Evolutionary conservation across 2,888 invertebrate species (phyloP).

Genomic region (Mimachlamys varia): DNA sequence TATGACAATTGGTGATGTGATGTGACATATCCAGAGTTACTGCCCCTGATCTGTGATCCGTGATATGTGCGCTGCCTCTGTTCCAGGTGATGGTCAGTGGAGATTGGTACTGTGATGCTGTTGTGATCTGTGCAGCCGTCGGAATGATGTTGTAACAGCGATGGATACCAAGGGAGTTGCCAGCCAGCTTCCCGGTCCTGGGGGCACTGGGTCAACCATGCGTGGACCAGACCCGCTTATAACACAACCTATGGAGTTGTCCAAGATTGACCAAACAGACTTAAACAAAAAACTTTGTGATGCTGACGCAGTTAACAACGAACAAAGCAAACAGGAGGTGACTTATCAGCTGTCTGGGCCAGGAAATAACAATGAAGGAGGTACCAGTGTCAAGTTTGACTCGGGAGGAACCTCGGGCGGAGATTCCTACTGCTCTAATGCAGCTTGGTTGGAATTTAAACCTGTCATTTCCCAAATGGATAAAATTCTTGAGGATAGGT

Average conservation of each 20-base stretch:
- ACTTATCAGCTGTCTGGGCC: background rate
- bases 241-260: background rate
- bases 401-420: constrained; percentile 26
- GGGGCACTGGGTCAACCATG: background rate
- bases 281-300: background rate
- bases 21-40: background rate
- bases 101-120: background rate
- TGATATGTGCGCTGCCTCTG: background rate
- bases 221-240: background rate
- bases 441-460: constrained; percentile 56
- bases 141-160: background rate
- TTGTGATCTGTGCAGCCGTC: background rate
- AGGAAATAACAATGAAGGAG: background rate
- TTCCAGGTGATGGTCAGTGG: background rate
- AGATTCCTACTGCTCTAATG: constrained; percentile 41
- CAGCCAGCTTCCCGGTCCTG: background rate
- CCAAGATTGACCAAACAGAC: background rate
- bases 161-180: background rate
- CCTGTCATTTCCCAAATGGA: constrained; percentile 59
- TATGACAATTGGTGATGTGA: background rate
- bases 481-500: constrained; percentile 57
- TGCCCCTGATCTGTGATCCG: background rate
- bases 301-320: background rate
- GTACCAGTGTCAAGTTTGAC: background rate
- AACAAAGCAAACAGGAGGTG: constrained; percentile 17